Base-by-base conservation (phyloP, 2,113 vertebrate genomes). In the Forbesichthys papilliferus region DNA sequence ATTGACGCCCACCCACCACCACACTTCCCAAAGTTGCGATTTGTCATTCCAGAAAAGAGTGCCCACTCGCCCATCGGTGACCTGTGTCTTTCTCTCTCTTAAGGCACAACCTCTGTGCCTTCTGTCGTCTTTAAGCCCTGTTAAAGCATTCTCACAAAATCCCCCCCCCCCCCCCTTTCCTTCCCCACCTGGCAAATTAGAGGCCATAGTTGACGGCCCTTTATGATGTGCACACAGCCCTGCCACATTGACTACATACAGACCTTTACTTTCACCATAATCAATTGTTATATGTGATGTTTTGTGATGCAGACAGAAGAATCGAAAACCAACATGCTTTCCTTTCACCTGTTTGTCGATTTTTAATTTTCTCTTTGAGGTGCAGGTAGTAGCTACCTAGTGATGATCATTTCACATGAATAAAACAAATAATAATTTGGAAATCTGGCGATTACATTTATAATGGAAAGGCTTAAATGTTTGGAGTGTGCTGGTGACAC, bases 61-160 rank as follows among this genome's bases (percentile, higher is more conserved):
- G 78, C 79, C 81, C 88, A 80, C 68, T 61, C 62, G 36, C 42
- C 61, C 42, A 20, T 13, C 11, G 80, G 79, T 68, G 74, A 77
- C 66, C 82, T 71, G 81, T 87, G 71, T 84, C 64, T 82, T 51
- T 18, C 85, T 78, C 71, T 65, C 70, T 61, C 71, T 81, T 64
- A 74, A 86, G 88, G 82, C 86, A 81, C 84, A 75, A 67, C 67
- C 74, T 73, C 83, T 81, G 79, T 87, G 82, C 84, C 87, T 86
- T 87, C 75, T 79, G 74, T 80, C 70, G 72, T 65, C 62, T 68
- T 12, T 71, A 68, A 61, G 72, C 69, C 81, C 64, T 73, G 34
- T 68, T 61, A 72, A 54, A 73, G 69, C 77, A 67, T 73, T 33
- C 57, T 68, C 36, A 18, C 63, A 68, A 68, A 76, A 75, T 61